Percentiles rank a stretch among this genome's conserved stretches.
Evolutionary conservation across 2,113 vertebrate genomes (phyloP).

Genomic region (Spermophilus dauricus): DNA sequence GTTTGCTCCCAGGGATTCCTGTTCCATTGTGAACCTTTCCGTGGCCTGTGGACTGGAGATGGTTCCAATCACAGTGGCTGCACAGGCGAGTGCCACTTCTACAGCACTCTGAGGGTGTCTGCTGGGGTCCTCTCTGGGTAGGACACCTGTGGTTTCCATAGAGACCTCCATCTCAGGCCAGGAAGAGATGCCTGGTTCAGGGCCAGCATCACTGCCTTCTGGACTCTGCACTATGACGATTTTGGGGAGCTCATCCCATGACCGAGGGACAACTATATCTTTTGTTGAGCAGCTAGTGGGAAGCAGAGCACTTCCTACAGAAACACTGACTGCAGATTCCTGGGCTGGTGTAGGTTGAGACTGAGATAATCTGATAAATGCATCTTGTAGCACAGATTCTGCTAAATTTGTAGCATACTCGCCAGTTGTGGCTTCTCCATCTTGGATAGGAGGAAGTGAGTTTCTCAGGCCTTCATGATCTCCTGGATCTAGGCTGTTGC

Average conservation of each 20-base stretch:
- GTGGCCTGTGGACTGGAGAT: slow-evolving; percentile 94
- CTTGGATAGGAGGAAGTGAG: slow-evolving; percentile 42
- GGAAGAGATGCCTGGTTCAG: slow-evolving; percentile 87
- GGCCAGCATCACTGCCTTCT: slow-evolving; percentile 90
- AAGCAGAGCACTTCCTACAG: slow-evolving; percentile 82
- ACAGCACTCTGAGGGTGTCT: slow-evolving; percentile 89
- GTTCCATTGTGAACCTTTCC: slow-evolving; percentile 90
- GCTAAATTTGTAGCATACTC: slow-evolving; percentile 96
- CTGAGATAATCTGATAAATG: slow-evolving; percentile 96
- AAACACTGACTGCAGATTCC: slow-evolving; percentile 90
- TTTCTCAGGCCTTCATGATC: not conserved
- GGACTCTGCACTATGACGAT: slow-evolving; percentile 98
- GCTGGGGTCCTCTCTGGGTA: slow-evolving; percentile 78
- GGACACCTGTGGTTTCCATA: slow-evolving; percentile 67
- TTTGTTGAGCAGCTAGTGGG: slow-evolving; percentile 75
- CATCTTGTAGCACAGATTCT: slow-evolving; percentile 97
- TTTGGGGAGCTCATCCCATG: slow-evolving; percentile 96
- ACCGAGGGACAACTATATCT: slow-evolving; percentile 83
- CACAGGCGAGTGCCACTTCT: slow-evolving; percentile 95
- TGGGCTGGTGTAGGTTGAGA: slow-evolving; percentile 90
- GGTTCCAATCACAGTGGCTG: slow-evolving; percentile 96
- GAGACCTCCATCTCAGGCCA: slow-evolving; percentile 83
- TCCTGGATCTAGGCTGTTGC: slow-evolving; percentile 59
- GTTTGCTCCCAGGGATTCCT: slow-evolving; percentile 72
- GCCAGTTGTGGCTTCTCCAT: slow-evolving; percentile 88